Evolutionary conservation across 1,140 invertebrate genomes (phyloP).

Genomic region (Charaxes varanes): DNA sequence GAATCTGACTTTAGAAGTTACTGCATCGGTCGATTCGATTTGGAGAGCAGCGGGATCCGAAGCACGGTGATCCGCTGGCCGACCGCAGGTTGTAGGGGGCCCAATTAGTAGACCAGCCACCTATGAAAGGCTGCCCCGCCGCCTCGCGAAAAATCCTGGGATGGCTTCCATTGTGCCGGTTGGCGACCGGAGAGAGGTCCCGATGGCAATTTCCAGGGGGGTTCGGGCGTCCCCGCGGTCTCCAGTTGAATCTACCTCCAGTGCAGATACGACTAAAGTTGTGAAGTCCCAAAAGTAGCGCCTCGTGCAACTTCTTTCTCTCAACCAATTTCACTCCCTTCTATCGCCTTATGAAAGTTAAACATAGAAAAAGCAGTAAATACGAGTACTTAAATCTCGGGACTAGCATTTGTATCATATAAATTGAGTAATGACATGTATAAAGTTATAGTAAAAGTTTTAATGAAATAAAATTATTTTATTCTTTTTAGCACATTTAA

Average conservation of each 20-base stretch:
- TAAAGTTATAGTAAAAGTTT: no score
- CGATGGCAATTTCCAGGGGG: slow-evolving; percentile 3
- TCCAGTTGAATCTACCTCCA: background rate
- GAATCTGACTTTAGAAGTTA: background rate
- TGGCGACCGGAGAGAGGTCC: slow-evolving; percentile 12
- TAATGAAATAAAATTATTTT: no score
- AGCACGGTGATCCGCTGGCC: slow-evolving; percentile 12
- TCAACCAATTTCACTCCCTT: background rate
- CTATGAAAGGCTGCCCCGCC: slow-evolving; percentile 11
- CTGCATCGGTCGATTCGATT: background rate
- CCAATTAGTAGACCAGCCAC: slow-evolving; percentile 10
- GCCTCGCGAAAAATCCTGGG: slow-evolving; percentile 9
- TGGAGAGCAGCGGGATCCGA: slow-evolving; percentile 16
- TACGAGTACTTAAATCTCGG: no score
- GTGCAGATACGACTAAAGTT: background rate
- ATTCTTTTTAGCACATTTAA: no score
- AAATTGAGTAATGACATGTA: no score
- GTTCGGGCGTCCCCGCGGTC: slow-evolving; percentile 10
- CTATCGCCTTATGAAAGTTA: background rate
- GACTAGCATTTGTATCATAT: no score
- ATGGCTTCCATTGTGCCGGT: slow-evolving; percentile 11
- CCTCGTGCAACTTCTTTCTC: slow-evolving; percentile 1
- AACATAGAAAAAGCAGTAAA: background rate
- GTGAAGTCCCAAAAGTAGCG: background rate
- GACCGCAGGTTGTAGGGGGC: slow-evolving; percentile 14